Conservation (phyloP, 2,113 vertebrate genomes). For the Cricetomys ansorgei region DNA sequence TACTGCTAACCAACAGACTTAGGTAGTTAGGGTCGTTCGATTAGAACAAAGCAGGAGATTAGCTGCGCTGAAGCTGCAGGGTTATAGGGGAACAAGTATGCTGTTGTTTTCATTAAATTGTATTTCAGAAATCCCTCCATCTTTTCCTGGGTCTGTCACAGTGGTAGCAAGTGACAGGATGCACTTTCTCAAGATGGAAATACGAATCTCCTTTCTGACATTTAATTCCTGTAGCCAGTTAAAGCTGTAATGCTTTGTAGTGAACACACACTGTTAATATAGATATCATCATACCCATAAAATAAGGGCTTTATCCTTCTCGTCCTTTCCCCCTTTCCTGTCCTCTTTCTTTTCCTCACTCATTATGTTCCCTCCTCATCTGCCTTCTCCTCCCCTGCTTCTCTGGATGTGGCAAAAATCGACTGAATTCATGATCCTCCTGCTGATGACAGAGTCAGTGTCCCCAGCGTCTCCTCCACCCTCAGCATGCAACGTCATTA, state of each 20-base stretch:
- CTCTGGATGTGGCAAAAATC: background rate
- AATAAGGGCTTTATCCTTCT: background rate
- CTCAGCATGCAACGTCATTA: background rate
- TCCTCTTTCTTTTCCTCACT: background rate
- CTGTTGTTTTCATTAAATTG: constrained; percentile 70
- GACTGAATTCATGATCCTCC: background rate
- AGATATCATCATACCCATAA: background rate
- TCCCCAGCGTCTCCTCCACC: background rate
- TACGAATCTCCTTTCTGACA: constrained; percentile 17
- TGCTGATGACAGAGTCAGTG: background rate
- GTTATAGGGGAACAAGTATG: constrained; percentile 63
- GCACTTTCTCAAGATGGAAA: background rate
- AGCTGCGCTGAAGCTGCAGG: constrained; percentile 50
- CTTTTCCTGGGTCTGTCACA: constrained; percentile 44
- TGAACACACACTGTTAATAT: background rate
- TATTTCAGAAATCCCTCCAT: constrained; percentile 56
- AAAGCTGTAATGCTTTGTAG: background rate
- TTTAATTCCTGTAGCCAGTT: background rate
- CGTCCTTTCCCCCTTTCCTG: background rate
- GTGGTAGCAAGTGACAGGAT: background rate
- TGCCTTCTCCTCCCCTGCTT: background rate
- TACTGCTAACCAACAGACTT: constrained; percentile 69
- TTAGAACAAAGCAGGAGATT: constrained; percentile 68
- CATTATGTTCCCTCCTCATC: background rate
- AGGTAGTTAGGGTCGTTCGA: constrained; percentile 69